Base-by-base conservation (phyloP, 2,113 vertebrate genomes). In the Pardalotus punctatus region DNA sequence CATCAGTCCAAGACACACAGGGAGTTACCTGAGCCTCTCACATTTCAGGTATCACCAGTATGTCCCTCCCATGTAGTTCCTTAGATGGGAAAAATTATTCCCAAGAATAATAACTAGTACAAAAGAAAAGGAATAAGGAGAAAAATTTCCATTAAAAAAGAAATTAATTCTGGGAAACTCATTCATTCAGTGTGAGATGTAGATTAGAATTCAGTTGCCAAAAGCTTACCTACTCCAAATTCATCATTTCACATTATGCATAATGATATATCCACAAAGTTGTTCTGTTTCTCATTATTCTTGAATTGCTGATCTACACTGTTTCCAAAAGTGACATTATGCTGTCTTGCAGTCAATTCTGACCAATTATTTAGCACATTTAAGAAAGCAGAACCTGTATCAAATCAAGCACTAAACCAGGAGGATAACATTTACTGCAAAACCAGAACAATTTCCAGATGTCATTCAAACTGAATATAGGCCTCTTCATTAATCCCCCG, bases 281-380 rank as follows among this genome's bases (percentile, higher is more conserved):
- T 95, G 60, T 76, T 80, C 93, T 86, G 60, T 91, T 94, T 66
- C 74, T 94, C 85, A 69, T 94, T 96, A 95, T 89, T 88, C 62
- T 48, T 71, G 90, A 86, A 92, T 81, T 81, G 81, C 86, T 95
- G 81, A 88, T 86, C 90, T 71, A 67, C 81, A 36, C 18, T 78
- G 72, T 73, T 94, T 94, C 74, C 84, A 77, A 62, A 94, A 95
- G 87, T 90, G 93, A 88, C 79, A 86, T 81, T 91, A 88, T 14
- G 36, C 66, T 60, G 51, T 43, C 80, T 71, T 82, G 90, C 69
- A 94, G 91, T 84, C 93, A 94, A 81, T 61, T 77, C 91, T 86
- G 92, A 95, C 93, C 94, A 91, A 94, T 96, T 96, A 96, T 96
- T 96, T 69, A 94, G 85, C 29, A 48, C 54, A 80, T 84, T 85